phyloP scores from a whole-genome alignment of 2,797 vertebrate genomes.

The Lacerta viridis region DNA sequence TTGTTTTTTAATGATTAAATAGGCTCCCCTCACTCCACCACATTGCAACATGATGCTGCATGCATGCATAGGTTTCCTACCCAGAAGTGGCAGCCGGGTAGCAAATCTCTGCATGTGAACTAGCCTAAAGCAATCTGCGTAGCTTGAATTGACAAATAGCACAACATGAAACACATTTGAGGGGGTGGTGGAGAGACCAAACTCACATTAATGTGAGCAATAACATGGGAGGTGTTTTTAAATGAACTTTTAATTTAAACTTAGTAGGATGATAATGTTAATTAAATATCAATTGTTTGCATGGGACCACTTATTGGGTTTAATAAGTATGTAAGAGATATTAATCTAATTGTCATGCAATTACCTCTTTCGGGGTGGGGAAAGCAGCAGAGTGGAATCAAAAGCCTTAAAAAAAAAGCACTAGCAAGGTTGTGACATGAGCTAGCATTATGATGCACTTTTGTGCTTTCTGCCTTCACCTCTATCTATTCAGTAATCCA shows the following conservation, averaged over 20 bases:
- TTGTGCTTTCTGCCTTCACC: neutral
- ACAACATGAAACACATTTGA: slow-evolving; percentile 64
- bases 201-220: slow-evolving; percentile 66
- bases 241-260: slow-evolving; percentile 81
- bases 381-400: slow-evolving; percentile 71
- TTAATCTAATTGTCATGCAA: slow-evolving; percentile 78
- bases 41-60: neutral
- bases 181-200: slow-evolving; percentile 46
- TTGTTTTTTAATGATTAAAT: neutral
- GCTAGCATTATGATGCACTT: neutral
- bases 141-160: slow-evolving; percentile 47
- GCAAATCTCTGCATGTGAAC: neutral
- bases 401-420: slow-evolving; percentile 58
- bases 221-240: slow-evolving; percentile 75
- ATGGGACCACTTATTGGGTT: slow-evolving; percentile 76
- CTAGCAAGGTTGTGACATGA: slow-evolving; percentile 50
- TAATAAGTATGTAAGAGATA: slow-evolving; percentile 80
- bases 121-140: too few relatives aligned
- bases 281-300: slow-evolving; percentile 82
- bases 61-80: neutral
- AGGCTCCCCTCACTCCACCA: neutral
- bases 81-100: neutral
- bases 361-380: slow-evolving; percentile 70
- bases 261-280: slow-evolving; percentile 78
- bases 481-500: neutral